Base-by-base conservation (phyloP, 2,888 invertebrate genomes). In the Aporophyla lueneburgensis region DNA sequence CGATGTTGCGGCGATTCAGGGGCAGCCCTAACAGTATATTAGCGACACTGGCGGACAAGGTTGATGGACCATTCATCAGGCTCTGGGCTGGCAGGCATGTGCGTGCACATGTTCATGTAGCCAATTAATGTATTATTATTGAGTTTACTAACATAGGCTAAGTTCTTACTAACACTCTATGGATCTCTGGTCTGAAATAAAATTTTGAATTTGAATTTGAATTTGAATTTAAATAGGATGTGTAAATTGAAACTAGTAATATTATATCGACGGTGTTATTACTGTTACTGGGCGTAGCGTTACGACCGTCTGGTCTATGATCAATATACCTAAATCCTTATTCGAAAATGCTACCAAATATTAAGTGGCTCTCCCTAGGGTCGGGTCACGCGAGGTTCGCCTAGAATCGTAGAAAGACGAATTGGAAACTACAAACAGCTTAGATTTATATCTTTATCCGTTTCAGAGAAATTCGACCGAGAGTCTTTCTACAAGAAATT, bases 371-470 rank as follows among this genome's bases (percentile, higher is more conserved):
- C 43, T 68, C 67, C 73, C 73, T 58, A 5, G 58, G 78, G 56
- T 66, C 33, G 61, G 54, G 73, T 74, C 71, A 66, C 14, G 59
- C 56, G 63, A 84, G 61, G 16, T 76, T 68, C 61, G 58, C 61
- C 66, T 68, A 27, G 51, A 74, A 77, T 78, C 56, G 71, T 63
- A 40, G 63, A 56, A 69, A 71, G 73, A 77, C 58, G 62, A 71
- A 86, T 73, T 61, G 73, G 67, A 58, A 73, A 71, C 83, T 74
- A 83, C 71, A 72, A 70, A 79, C 86, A 81, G 74, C 68, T 71
- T 21, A 71, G 70, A 85, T 81, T 81, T 81, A 85, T 85, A 81
- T 74, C 68, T 69, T 68, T 61, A 56, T 67, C 33, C 67, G 24
- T 67, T 72, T 62, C 59, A 24, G 56, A 66, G 69, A 74, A 74